A percentile compares a stretch with the other conserved stretches of the same genome.
Conservation (phyloP, 2,113 vertebrate genomes). For the Chloropsis hardwickii region DNA sequence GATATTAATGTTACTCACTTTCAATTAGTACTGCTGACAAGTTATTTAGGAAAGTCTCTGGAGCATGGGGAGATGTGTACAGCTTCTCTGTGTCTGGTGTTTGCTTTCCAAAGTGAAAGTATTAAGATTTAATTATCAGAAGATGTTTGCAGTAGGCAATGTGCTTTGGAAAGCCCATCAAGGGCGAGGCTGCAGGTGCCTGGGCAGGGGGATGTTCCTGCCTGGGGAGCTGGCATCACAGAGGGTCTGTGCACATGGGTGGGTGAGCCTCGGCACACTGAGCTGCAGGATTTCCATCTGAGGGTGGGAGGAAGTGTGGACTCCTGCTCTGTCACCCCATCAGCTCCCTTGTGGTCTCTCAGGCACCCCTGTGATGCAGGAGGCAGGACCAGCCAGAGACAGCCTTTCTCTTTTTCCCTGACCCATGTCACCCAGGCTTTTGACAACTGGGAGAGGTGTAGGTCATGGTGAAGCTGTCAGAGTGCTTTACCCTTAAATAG, state of each 20-base stretch:
- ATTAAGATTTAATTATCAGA: neutral
- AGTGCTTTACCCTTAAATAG: neutral
- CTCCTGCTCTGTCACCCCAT: neutral
- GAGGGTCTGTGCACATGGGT: accelerated
- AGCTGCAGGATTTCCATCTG: neutral
- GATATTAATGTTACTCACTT: neutral
- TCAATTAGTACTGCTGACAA: constrained; percentile 21
- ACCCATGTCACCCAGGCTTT: accelerated
- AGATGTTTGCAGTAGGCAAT: neutral
- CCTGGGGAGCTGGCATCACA: accelerated
- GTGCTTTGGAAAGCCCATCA: neutral
- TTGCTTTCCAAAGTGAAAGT: constrained; percentile 4
- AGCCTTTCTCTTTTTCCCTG: neutral
- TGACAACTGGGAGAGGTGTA: neutral
- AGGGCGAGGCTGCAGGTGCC: neutral
- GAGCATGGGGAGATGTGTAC: neutral
- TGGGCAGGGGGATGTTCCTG: neutral
- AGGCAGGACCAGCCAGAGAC: neutral
- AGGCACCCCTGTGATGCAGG: neutral
- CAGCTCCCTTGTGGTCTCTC: neutral
- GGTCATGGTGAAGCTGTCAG: neutral
- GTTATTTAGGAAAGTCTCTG: constrained; percentile 17
- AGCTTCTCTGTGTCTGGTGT: neutral
- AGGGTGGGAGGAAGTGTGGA: no score
- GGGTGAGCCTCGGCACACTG: accelerated